phyloP scores from a whole-genome alignment of 2,888 invertebrate species.

The Drosophila hamatofila region DNA sequence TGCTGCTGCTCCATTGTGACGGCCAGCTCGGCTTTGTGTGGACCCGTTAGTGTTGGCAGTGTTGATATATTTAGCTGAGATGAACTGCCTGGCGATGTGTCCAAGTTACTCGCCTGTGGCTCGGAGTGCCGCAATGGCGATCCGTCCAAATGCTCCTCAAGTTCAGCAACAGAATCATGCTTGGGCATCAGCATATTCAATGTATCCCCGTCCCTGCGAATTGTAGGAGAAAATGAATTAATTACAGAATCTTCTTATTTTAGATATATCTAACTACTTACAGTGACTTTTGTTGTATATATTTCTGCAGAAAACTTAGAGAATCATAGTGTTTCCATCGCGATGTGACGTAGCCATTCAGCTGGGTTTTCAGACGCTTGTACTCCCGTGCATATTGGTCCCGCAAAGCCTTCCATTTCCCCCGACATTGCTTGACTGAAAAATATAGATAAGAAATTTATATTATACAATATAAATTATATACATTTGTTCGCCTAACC shows the following conservation, averaged over 20 bases:
- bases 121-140: conserved; percentile 43
- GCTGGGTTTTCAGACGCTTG: conserved; percentile 79
- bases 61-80: conserved; percentile 63
- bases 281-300: conserved; percentile 81
- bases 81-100: conserved; percentile 45
- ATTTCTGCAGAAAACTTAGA: conserved; percentile 80
- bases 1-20: conserved; percentile 48
- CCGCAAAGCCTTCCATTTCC: conserved; percentile 83
- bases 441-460: not conserved
- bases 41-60: conserved; percentile 68
- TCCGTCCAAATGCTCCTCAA: conserved; percentile 68
- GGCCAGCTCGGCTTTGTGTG: conserved; percentile 60
- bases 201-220: conserved; percentile 68
- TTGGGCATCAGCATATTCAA: conserved; percentile 73
- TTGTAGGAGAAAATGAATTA: not conserved
- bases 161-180: conserved; percentile 65
- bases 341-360: conserved; percentile 68
- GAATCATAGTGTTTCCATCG: conserved; percentile 84
- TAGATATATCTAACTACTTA: conserved; percentile 44
- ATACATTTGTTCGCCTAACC: conserved; percentile 44
- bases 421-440: conserved; percentile 82
- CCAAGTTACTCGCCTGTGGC: conserved; percentile 33
- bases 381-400: conserved; percentile 84
- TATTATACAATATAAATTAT: not conserved
- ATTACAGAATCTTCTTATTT: not conserved